A percentile compares a stretch with the other conserved stretches of the same genome.
These are phyloP conservation scores for Enteromius radiatus DNA, from an alignment of 2,797 vertebrate species.

Conservation along the genomic window DNA sequence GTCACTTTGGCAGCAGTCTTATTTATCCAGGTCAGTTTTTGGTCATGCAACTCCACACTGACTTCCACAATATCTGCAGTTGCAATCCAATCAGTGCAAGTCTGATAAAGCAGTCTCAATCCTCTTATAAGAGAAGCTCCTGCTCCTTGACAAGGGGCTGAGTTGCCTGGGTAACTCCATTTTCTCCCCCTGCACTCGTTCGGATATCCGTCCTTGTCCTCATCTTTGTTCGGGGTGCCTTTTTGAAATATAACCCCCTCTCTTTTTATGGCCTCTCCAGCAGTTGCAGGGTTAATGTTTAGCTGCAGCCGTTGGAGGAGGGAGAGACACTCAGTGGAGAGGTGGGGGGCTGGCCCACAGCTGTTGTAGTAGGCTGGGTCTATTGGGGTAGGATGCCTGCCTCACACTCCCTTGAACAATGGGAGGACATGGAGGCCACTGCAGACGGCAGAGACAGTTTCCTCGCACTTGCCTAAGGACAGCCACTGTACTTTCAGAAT, in stretches of 20 bases:
- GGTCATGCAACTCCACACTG: slow-evolving; percentile 32
- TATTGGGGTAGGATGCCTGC: slow-evolving; percentile 73
- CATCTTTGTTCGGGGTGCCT: slow-evolving; percentile 72
- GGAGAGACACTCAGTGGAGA: slow-evolving; percentile 60
- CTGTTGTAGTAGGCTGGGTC: slow-evolving; percentile 81
- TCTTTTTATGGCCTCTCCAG: slow-evolving; percentile 70
- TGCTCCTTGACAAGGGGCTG: slow-evolving; percentile 67
- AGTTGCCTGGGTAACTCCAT: slow-evolving; percentile 63
- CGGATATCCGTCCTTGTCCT: slow-evolving; percentile 71
- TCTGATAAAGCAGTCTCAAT: slow-evolving; percentile 70
- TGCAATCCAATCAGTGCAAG: slow-evolving; percentile 61
- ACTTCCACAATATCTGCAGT: slow-evolving; percentile 46
- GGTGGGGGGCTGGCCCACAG: slow-evolving; percentile 79
- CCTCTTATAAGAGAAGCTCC: slow-evolving; percentile 74
- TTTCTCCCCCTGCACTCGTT: slow-evolving; percentile 60
- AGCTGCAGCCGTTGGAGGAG: slow-evolving; percentile 67
- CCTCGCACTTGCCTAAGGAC: slow-evolving; percentile 67
- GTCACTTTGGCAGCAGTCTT: not conserved
- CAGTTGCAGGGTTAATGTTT: slow-evolving; percentile 81
- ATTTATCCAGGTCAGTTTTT: slow-evolving; percentile 33
- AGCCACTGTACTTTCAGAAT: slow-evolving; percentile 58
- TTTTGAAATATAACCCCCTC: slow-evolving; percentile 67
- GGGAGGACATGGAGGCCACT: slow-evolving; percentile 77
- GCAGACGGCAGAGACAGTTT: slow-evolving; percentile 66
- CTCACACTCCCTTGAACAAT: slow-evolving; percentile 80